A percentile compares a stretch with the other conserved stretches of the same genome.
Evolutionary conservation across 2,797 vertebrate species (phyloP).

Genomic region (Spinus olivaceus): DNA sequence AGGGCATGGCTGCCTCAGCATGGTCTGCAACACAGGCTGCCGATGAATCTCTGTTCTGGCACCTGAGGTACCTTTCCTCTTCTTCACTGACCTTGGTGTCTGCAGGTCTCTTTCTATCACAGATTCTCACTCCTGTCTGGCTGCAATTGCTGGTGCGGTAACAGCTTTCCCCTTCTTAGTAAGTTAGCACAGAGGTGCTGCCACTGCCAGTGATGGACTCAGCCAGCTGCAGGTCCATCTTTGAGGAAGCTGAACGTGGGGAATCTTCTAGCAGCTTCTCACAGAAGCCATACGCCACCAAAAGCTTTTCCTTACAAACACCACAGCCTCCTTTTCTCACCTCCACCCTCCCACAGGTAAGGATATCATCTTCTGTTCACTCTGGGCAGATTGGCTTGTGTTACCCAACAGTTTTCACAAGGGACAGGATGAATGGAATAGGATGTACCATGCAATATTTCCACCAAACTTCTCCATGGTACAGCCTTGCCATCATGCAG

Average conservation of each 20-base stretch:
- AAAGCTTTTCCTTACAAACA: not conserved
- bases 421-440: not conserved
- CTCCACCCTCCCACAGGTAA: accelerated
- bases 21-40: not conserved
- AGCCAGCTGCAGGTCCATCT: not conserved
- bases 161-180: not conserved
- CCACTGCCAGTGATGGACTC: not conserved
- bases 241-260: not conserved
- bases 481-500: not conserved
- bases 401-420: not conserved
- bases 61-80: not conserved
- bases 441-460: not conserved
- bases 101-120: not conserved
- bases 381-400: not conserved
- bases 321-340: not conserved
- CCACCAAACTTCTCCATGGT: not conserved
- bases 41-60: not conserved
- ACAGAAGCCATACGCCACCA: not conserved
- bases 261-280: not conserved
- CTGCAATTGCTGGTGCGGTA: not conserved
- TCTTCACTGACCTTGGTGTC: not conserved
- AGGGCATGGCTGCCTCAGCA: not conserved
- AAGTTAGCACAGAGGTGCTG: not conserved
- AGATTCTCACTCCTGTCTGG: not conserved
- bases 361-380: accelerated